These are phyloP conservation scores for Dryomyza anilis DNA, from an alignment of 2,888 invertebrate species.

Conservation along the genomic window DNA sequence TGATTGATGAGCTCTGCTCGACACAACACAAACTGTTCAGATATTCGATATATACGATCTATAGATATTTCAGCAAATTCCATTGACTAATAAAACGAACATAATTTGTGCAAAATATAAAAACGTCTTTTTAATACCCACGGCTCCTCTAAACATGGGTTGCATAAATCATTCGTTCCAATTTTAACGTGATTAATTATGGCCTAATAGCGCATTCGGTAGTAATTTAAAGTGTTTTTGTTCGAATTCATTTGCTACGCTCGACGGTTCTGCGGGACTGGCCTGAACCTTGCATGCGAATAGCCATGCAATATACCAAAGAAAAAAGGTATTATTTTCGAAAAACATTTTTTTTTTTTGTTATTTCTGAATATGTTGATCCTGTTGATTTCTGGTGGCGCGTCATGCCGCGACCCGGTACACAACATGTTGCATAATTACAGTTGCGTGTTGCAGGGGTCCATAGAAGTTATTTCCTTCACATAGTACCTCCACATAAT, in stretches of 20 bases:
- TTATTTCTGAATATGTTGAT: background rate
- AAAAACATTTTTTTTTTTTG: too few relatives aligned
- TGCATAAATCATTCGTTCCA: background rate
- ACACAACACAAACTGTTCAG: too few relatives aligned
- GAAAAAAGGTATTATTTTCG: too few relatives aligned
- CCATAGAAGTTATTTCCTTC: background rate
- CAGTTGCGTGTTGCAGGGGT: background rate
- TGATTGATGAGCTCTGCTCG: too few relatives aligned
- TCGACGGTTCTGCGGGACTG: background rate
- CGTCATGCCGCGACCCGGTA: background rate
- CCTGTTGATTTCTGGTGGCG: background rate
- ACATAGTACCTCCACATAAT: background rate
- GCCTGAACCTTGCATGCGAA: background rate
- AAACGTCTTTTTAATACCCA: too few relatives aligned
- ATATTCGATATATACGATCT: too few relatives aligned
- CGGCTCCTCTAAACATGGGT: background rate
- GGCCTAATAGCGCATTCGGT: constrained; percentile 7
- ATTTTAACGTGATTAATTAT: constrained; percentile 11
- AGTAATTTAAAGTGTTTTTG: background rate
- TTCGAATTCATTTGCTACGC: background rate
- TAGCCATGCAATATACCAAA: background rate
- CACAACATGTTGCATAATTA: background rate
- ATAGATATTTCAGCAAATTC: too few relatives aligned
- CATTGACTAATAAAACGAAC: too few relatives aligned
- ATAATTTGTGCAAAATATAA: too few relatives aligned